A percentile compares a stretch with the other conserved stretches of the same genome.
Evolutionary conservation across 35 echinoderm and acorn worm genomes (phyloP).

Genomic region (Hemicentrotus pulcherrimus): DNA sequence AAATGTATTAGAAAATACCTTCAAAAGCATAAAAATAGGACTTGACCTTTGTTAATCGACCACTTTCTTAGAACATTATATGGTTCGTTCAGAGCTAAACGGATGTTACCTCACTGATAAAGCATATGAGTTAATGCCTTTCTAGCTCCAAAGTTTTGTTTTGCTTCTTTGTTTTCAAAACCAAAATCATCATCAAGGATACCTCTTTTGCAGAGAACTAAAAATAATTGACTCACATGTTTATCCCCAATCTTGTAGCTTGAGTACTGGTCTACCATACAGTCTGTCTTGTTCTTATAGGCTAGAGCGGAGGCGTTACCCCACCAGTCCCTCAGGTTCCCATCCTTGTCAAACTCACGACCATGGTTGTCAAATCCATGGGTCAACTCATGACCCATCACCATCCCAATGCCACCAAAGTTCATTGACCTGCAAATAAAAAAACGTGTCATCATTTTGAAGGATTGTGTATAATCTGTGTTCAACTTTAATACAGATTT

Average conservation of each 20-base stretch:
- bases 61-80: neutral
- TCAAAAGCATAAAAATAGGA: neutral
- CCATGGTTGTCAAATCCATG: constrained; percentile 94
- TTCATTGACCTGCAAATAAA: constrained; percentile 81
- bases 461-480: too few relatives aligned
- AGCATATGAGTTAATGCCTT: too few relatives aligned
- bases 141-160: neutral
- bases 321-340: constrained; percentile 95
- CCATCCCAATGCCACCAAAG: constrained; percentile 85
- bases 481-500: too few relatives aligned
- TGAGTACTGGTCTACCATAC: constrained; percentile 83
- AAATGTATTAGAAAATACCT: neutral
- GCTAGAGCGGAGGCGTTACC: constrained; percentile 51
- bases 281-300: constrained; percentile 63
- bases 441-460: neutral
- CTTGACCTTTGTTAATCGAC: neutral
- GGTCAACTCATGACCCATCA: constrained; percentile 89
- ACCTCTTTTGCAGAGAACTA: constrained; percentile 11
- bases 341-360: constrained; percentile 76
- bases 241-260: constrained; percentile 53
- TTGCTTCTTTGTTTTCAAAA: neutral
- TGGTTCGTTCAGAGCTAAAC: neutral
- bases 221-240: neutral
- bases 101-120: neutral
- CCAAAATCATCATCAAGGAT: too few relatives aligned